phyloP scores from a whole-genome alignment of 2,888 invertebrate species.

The Cephalotes varians region DNA sequence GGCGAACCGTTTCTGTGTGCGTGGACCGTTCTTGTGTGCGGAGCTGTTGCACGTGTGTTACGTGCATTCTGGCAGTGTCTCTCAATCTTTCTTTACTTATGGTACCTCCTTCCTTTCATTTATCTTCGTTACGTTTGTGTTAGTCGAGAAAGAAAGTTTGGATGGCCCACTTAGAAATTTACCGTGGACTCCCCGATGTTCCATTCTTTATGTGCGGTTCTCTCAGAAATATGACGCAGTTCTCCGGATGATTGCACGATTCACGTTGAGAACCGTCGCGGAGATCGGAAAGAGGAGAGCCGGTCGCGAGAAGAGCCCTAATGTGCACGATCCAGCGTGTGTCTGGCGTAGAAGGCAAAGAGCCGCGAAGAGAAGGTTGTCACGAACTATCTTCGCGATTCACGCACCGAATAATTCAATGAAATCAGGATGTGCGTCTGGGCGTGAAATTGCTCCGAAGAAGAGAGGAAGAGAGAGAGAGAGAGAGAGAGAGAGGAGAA shows the following conservation, averaged over 20 bases:
- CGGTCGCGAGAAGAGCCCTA: background rate
- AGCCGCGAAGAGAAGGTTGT: conserved; percentile 60
- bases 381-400: conserved; percentile 70
- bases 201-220: background rate
- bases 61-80: conserved; percentile 17
- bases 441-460: conserved; percentile 71
- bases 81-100: conserved; percentile 15
- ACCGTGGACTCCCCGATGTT: background rate
- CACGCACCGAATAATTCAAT: conserved; percentile 73
- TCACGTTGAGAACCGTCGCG: conserved; percentile 24
- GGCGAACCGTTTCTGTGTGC: conserved; percentile 53
- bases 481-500: background rate
- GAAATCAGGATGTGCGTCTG: conserved; percentile 69
- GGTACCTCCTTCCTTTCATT: background rate
- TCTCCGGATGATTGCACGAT: background rate
- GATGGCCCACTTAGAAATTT: conserved; percentile 39
- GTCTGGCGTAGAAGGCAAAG: conserved; percentile 42
- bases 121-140: background rate
- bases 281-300: background rate
- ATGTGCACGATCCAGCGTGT: conserved; percentile 22
- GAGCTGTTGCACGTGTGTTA: conserved; percentile 34
- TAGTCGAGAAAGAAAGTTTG: conserved; percentile 11
- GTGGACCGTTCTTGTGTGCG: conserved; percentile 7
- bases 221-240: background rate
- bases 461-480: conserved; percentile 8